Evolutionary conservation across 2,888 invertebrate genomes (phyloP).

Genomic region (Atethmia centrago): DNA sequence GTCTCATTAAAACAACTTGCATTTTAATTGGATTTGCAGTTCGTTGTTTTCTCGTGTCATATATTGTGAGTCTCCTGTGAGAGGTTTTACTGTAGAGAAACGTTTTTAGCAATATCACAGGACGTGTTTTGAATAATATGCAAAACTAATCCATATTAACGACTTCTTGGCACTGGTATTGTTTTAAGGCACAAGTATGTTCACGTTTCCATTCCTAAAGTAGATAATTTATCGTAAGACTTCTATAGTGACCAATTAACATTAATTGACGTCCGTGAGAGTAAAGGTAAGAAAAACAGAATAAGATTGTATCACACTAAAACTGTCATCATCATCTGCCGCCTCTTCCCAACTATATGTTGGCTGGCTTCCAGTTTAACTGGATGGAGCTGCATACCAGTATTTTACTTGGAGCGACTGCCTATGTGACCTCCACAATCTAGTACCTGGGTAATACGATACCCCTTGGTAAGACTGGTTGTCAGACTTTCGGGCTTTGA

Average conservation of each 20-base stretch:
- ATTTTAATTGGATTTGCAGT: conserved; percentile 60
- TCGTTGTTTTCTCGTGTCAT: not conserved
- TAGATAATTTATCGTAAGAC: not conserved
- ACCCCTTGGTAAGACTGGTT: no score
- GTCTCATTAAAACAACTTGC: conserved; percentile 58
- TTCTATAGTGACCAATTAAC: not conserved
- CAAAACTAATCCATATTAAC: not conserved
- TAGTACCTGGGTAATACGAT: no score
- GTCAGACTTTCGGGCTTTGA: no score
- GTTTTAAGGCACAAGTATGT: not conserved
- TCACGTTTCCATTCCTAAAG: not conserved
- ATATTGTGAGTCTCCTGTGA: not conserved
- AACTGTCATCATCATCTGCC: no score
- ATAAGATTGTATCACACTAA: not conserved
- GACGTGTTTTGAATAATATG: not conserved
- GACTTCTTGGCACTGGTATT: not conserved
- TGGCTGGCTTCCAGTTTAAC: no score
- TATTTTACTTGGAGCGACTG: no score
- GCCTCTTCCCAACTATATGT: no score
- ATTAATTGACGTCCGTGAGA: not conserved
- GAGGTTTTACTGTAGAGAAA: not conserved
- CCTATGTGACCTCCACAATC: no score
- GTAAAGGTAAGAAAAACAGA: not conserved
- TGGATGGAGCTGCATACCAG: no score
- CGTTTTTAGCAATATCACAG: not conserved